Conservation (phyloP, 2,888 invertebrate genomes). For the Hoplodrina blanda region DNA sequence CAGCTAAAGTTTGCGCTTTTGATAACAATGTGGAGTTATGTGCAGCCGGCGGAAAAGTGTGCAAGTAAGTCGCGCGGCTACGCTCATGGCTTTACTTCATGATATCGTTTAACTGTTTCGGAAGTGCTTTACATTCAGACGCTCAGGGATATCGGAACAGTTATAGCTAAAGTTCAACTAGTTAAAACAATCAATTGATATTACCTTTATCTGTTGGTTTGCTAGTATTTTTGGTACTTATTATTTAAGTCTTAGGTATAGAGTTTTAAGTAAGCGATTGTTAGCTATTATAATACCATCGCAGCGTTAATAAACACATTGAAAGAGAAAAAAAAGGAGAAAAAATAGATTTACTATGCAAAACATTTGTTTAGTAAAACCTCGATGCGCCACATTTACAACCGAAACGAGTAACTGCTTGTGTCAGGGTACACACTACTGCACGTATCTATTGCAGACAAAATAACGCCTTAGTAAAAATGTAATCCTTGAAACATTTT, state of each 20-base stretch:
- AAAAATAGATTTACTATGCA: no score
- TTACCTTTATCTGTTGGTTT: no score
- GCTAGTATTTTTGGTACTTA: no score
- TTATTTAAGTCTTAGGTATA: no score
- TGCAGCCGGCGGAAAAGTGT: constrained; percentile 19
- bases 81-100: constrained; percentile 22
- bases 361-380: no score
- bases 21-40: constrained; percentile 38
- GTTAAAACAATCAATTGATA: neutral
- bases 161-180: neutral
- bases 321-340: no score
- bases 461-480: constrained; percentile 5
- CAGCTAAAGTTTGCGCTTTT: constrained; percentile 27
- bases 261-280: no score
- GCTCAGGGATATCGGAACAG: neutral
- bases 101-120: constrained; percentile 32
- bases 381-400: neutral
- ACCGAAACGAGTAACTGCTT: neutral
- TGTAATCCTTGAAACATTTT: neutral
- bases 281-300: no score
- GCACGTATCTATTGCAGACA: neutral
- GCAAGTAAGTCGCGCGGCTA: constrained; percentile 7
- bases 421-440: neutral
- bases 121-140: constrained; percentile 42
- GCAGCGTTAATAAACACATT: no score